A percentile compares a stretch with the other conserved stretches of the same genome.
Conservation (phyloP, 2,888 invertebrate species). For the Archips crataeganus region DNA sequence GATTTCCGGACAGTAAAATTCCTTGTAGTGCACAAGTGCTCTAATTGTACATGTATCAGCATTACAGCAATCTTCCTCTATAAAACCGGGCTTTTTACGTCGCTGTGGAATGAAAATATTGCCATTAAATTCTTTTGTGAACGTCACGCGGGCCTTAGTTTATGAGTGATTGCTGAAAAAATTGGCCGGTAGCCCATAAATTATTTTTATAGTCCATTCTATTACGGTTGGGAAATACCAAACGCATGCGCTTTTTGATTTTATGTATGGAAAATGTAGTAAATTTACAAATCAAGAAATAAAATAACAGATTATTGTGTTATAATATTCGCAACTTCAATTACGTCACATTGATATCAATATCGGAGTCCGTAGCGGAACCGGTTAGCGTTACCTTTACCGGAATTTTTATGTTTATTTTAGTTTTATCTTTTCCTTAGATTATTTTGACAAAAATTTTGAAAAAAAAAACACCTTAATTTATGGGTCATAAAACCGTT, state of each 20-base stretch:
- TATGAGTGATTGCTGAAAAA: conserved; percentile 14
- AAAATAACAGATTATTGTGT: no score
- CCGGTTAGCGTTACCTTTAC: not conserved
- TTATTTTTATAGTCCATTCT: conserved; percentile 16
- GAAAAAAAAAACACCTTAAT: not conserved
- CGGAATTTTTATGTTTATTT: not conserved
- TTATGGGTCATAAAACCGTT: not conserved
- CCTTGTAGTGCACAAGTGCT: no score
- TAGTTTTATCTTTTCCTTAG: not conserved
- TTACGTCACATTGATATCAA: not conserved
- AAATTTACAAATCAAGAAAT: not conserved
- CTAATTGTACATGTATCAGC: conserved; percentile 1
- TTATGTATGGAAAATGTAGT: not conserved
- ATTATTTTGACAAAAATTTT: not conserved
- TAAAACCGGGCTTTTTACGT: not conserved
- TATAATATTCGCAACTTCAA: no score
- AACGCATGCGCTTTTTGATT: conserved; percentile 4
- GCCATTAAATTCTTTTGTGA: conserved; percentile 11
- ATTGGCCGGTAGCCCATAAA: conserved; percentile 4
- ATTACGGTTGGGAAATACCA: conserved; percentile 10
- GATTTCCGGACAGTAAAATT: no score
- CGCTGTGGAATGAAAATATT: conserved; percentile 9
- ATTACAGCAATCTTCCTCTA: not conserved
- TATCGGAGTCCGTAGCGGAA: not conserved
- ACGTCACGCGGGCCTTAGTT: conserved; percentile 19